These are phyloP conservation scores for Drosophila mauritiana DNA, from an alignment of 1,140 invertebrate genomes.

Conservation along the genomic window DNA sequence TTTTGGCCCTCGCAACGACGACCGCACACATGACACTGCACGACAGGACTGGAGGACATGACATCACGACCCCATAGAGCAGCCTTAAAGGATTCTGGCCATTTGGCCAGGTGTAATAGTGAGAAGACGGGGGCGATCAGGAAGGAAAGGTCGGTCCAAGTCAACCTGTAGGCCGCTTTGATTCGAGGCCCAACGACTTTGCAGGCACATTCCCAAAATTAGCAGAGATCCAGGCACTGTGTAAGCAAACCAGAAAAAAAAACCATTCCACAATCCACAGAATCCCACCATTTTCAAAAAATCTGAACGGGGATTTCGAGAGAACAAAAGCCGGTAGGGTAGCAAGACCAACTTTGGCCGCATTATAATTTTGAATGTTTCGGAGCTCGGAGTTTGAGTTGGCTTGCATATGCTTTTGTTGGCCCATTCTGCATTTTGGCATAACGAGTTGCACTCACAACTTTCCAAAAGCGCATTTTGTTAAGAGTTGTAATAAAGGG, in stretches of 20 bases:
- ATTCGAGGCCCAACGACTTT: conserved; percentile 53
- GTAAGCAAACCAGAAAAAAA: conserved; percentile 17
- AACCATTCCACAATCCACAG: conserved; percentile 16
- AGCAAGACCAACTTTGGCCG: conserved; percentile 60
- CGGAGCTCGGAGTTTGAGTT: conserved; percentile 7
- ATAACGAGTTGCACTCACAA: conserved; percentile 73
- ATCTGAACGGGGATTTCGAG: conserved; percentile 41
- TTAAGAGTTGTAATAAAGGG: conserved; percentile 4
- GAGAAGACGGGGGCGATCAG: conserved; percentile 11
- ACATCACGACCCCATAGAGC: conserved; percentile 26
- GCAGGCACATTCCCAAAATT: conserved; percentile 60
- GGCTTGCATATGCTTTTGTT: conserved; percentile 45
- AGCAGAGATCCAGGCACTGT: conserved; percentile 46
- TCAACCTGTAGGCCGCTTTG: conserved; percentile 57
- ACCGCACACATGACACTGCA: conserved; percentile 33
- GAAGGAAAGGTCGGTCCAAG: conserved; percentile 21
- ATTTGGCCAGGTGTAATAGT: conserved; percentile 32
- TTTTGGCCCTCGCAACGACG: conserved; percentile 40
- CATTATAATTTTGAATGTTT: conserved; percentile 36
- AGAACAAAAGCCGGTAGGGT: conserved; percentile 41
- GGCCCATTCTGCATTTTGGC: conserved; percentile 49
- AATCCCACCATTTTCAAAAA: conserved; percentile 45
- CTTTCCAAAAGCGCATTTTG: conserved; percentile 61
- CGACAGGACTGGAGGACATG: conserved; percentile 24
- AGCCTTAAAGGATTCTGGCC: conserved; percentile 59